These are phyloP conservation scores for Agrochola circellaris DNA, from an alignment of 2,888 invertebrate species.

Conservation along the genomic window DNA sequence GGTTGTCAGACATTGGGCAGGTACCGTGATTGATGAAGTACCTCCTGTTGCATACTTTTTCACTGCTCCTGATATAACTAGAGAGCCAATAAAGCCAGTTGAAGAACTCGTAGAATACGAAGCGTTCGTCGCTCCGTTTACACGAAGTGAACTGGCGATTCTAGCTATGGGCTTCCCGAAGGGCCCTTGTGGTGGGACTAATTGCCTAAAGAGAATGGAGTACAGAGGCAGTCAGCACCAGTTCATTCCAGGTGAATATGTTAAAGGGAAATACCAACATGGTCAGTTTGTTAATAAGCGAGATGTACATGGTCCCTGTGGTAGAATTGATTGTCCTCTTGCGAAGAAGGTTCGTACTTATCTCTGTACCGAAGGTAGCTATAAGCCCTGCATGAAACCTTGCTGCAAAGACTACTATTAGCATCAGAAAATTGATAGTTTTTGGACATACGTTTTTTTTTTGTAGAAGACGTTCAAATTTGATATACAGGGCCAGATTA, in stretches of 20 bases:
- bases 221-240: constrained; percentile 87
- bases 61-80: constrained; percentile 85
- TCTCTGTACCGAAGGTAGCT: constrained; percentile 83
- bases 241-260: constrained; percentile 83
- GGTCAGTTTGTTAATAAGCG: constrained; percentile 87
- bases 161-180: constrained; percentile 89
- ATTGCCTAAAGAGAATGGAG: constrained; percentile 86
- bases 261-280: constrained; percentile 85
- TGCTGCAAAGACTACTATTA: constrained; percentile 84
- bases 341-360: constrained; percentile 84
- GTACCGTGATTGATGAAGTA: constrained; percentile 82
- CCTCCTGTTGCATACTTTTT: constrained; percentile 87
- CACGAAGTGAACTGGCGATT: constrained; percentile 83
- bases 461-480: constrained; percentile 10
- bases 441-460: constrained; percentile 14
- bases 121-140: constrained; percentile 85
- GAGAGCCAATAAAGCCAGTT: constrained; percentile 80
- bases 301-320: constrained; percentile 88
- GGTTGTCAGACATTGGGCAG: constrained; percentile 88
- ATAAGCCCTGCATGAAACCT: constrained; percentile 86
- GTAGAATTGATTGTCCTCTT: constrained; percentile 86
- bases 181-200: constrained; percentile 88
- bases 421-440: constrained; percentile 19
- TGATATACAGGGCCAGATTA: background rate
- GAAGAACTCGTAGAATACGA: constrained; percentile 80